Percentiles rank a stretch among this genome's conserved stretches.
phyloP scores from a whole-genome alignment of 2,797 vertebrate genomes.

The Xenopus petersii region DNA sequence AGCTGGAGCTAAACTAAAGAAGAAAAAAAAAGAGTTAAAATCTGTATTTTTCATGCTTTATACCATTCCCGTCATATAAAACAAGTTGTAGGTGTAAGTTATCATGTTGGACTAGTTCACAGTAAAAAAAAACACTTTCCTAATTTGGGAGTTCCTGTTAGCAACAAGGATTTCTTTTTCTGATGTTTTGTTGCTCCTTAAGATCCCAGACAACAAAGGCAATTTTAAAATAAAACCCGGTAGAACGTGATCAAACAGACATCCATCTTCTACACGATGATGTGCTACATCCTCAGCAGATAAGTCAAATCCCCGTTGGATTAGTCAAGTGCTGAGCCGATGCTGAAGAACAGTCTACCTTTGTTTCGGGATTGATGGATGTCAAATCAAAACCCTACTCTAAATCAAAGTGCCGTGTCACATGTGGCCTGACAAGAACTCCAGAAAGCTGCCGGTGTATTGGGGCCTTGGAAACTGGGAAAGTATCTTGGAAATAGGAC shows the following conservation, averaged over 20 bases:
- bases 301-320: conserved; percentile 22
- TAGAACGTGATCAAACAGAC: conserved; percentile 20
- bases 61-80: no score
- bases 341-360: conserved; percentile 11
- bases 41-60: no score
- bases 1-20: no score
- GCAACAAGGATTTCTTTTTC: no score
- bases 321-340: not conserved
- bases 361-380: conserved; percentile 24
- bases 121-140: no score
- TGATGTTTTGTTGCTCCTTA: not conserved
- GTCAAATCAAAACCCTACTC: not conserved
- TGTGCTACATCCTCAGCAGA: conserved; percentile 27
- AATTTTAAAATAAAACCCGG: not conserved
- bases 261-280: conserved; percentile 18
- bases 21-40: no score
- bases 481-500: no score
- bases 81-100: no score
- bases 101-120: no score
- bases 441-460: no score
- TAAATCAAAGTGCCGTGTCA: conserved; percentile 27
- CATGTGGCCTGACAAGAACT: conserved; percentile 8
- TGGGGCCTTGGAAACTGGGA: no score
- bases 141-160: no score
- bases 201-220: not conserved